Evolutionary conservation across 2,113 vertebrate genomes (phyloP).

Genomic region (Scomber scombrus): DNA sequence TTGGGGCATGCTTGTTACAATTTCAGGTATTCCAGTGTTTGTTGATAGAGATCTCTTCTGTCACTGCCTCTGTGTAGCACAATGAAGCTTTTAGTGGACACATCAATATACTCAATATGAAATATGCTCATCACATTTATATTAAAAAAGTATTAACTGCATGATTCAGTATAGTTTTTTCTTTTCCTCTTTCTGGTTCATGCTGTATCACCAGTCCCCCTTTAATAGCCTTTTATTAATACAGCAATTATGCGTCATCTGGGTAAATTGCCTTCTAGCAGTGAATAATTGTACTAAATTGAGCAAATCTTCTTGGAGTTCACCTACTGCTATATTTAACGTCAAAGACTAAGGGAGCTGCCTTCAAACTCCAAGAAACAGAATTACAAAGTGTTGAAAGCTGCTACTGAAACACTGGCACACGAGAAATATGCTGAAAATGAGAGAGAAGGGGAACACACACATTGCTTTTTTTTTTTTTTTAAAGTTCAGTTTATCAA

Average conservation of each 20-base stretch:
- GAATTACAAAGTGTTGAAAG: constrained; percentile 37
- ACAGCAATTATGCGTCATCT: constrained; percentile 52
- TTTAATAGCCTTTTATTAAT: constrained; percentile 56
- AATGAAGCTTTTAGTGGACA: background rate
- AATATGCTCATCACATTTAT: background rate
- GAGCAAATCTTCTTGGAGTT: constrained; percentile 47
- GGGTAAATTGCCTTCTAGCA: constrained; percentile 67
- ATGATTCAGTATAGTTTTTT: background rate
- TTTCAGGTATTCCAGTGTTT: background rate
- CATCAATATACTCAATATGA: background rate
- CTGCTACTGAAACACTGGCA: constrained; percentile 5
- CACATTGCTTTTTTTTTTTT: background rate
- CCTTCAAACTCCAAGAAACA: constrained; percentile 21
- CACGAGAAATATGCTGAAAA: constrained; percentile 8
- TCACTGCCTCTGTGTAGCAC: background rate
- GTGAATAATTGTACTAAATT: constrained; percentile 76
- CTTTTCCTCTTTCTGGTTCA: constrained; percentile 10
- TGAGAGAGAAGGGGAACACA: constrained; percentile 30
- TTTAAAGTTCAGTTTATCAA: constrained; percentile 4
- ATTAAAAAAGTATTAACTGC: background rate
- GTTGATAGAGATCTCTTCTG: constrained; percentile 7
- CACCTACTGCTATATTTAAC: constrained; percentile 62
- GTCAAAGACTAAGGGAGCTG: constrained; percentile 15
- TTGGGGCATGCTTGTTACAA: background rate
- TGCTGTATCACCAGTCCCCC: constrained; percentile 18